Percentiles rank a stretch among this genome's conserved stretches.
Conservation (phyloP, 2,113 vertebrate genomes). For the Rattus rattus region DNA sequence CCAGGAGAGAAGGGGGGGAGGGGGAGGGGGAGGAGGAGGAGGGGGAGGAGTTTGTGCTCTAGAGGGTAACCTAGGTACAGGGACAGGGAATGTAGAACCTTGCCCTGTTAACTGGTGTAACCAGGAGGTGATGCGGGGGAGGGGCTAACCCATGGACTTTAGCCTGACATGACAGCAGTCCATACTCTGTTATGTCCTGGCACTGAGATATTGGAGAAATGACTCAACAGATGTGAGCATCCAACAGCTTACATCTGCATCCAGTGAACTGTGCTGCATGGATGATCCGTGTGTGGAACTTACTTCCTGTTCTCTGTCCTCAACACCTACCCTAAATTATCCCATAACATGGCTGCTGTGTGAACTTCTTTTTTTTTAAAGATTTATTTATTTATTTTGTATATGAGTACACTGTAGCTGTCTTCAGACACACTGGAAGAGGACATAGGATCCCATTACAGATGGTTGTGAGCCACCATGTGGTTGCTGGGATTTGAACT, state of each 20-base stretch:
- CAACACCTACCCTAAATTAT: rapidly evolving
- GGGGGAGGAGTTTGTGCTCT: background rate
- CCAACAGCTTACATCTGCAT: background rate
- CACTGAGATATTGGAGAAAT: slow-evolving; percentile 19
- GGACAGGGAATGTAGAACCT: background rate
- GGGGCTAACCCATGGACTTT: slow-evolving; percentile 6
- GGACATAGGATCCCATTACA: no score
- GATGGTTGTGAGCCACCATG: no score
- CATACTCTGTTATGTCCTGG: slow-evolving; percentile 19
- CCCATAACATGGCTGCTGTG: background rate
- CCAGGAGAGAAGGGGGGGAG: background rate
- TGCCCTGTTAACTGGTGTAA: background rate
- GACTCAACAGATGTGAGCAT: slow-evolving; percentile 27
- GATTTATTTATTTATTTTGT: no score
- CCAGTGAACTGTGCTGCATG: background rate
- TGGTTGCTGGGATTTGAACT: no score
- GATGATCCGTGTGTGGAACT: background rate
- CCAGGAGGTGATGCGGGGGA: background rate
- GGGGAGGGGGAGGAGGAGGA: background rate
- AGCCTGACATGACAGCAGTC: background rate
- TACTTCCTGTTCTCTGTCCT: background rate
- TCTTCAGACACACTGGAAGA: no score
- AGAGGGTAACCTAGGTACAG: background rate
- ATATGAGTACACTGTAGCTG: no score
- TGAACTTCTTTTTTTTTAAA: no score